A percentile compares a stretch with the other conserved stretches of the same genome.
These are phyloP conservation scores for Caenorhabditis wallacei DNA, from an alignment of 2,888 invertebrate genomes.

Conservation along the genomic window DNA sequence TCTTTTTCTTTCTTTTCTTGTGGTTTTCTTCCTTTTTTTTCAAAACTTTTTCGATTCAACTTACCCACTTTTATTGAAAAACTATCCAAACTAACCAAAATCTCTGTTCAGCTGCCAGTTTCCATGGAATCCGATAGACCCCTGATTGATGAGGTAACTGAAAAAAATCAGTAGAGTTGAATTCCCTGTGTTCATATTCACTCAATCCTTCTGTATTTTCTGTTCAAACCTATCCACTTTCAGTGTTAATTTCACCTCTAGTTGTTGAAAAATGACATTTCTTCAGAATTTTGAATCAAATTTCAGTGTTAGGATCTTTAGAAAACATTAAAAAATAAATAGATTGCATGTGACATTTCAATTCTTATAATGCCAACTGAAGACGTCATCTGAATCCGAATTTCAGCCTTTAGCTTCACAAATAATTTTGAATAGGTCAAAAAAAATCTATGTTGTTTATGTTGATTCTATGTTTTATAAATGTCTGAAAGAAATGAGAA, in stretches of 20 bases:
- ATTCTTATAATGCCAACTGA: not conserved
- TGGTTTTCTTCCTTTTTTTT: constrained; percentile 10
- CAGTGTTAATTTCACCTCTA: constrained; percentile 8
- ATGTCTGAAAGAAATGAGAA: constrained; percentile 1
- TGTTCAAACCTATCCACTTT: constrained; percentile 40
- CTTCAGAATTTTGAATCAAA: not conserved
- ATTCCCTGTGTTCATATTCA: constrained; percentile 51
- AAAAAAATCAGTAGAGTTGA: constrained; percentile 15
- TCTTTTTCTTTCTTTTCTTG: constrained; percentile 3
- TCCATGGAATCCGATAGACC: constrained; percentile 72
- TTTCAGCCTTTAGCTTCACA: not conserved
- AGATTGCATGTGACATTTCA: not conserved
- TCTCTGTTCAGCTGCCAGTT: constrained; percentile 64
- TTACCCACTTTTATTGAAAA: constrained; percentile 40
- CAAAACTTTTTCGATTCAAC: not conserved
- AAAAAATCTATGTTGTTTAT: constrained; percentile 14
- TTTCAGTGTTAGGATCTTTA: not conserved
- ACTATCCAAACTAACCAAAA: constrained; percentile 42
- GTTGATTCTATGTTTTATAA: constrained; percentile 18
- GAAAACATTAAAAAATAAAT: not conserved
- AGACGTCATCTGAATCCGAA: not conserved
- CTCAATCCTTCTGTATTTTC: constrained; percentile 47
- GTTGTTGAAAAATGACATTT: not conserved
- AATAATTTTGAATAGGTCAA: not conserved
- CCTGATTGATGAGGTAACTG: constrained; percentile 71